Evolutionary conservation across 1,140 invertebrate genomes (phyloP), one percentile per base, ranked within the genome.

Genomic region (Ceratoteleas bidentatus): DNA sequence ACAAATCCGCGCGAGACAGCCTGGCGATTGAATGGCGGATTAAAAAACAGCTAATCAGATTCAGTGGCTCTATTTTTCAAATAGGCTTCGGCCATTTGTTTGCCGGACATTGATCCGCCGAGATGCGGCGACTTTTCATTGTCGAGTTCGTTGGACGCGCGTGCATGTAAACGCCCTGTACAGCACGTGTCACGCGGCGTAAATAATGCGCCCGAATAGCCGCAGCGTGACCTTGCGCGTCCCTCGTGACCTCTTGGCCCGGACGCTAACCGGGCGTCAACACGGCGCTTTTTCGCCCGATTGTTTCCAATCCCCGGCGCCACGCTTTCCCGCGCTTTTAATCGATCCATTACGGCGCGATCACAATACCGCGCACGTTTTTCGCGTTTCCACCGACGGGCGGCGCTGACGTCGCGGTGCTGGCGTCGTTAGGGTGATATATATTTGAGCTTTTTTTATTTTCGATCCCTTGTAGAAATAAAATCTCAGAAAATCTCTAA

Each of bases 131-230:
- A 66, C 77, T 80, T 69, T 69, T 74, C 77, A 74, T 57, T 69
- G 69, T 69, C 54, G 68, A 50, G 57, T 62, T 57, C 52, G 64
- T 69, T 80, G 69, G 61, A 73, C 56, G 56, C 52, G 62, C 47
- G 73, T 68, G 56, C 57, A 68, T 80, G 69, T 74, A 80, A 80
- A 75, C 64, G 70, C 36, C 58, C 70, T 70, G 70, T 70, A 81
- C 24, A 81, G 57, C 58, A 73, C 53, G 70, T 75, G 70, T 81
- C 78, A 68, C 64, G 60, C 49, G 47, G 78, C 70, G 60, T 81
- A 81, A 75, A 75, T 81, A 75, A 81, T 81, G 65, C 66, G 57
- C 53, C 15, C 32, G 49, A 64, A 81, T 76, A 38, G 61, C 58
- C 65, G 72, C 60, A 54, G 65, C 65, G 52, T 61, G 66, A 81